Evolutionary conservation across 2,113 vertebrate species (phyloP).

Genomic region (Macquaria australasica): DNA sequence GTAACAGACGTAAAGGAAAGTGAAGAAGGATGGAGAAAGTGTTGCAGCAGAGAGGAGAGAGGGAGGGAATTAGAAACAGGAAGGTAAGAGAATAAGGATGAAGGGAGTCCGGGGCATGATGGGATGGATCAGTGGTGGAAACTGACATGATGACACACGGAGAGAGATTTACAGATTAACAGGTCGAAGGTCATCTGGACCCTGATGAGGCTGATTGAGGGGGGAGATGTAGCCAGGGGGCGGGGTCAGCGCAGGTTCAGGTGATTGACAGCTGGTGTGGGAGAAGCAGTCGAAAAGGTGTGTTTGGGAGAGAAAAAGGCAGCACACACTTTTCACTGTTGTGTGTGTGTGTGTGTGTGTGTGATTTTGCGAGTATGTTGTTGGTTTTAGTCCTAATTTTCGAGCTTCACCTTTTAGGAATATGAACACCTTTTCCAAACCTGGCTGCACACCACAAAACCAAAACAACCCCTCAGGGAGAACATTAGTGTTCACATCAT

Average conservation of each 20-base stretch:
- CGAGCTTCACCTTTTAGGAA: too few species aligned
- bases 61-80: not conserved
- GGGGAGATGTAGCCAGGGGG: not conserved
- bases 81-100: not conserved
- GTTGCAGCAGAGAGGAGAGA: not conserved
- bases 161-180: slow-evolving; percentile 37
- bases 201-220: not conserved
- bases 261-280: slow-evolving; percentile 11
- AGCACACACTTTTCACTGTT: too few species aligned
- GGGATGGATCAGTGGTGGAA: not conserved
- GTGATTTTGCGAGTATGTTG: too few species aligned
- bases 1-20: slow-evolving; percentile 11
- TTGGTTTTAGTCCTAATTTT: too few species aligned
- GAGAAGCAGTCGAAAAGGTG: not conserved
- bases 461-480: too few species aligned
- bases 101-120: not conserved
- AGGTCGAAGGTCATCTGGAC: not conserved
- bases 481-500: too few species aligned
- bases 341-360: too few species aligned
- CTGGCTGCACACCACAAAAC: too few species aligned
- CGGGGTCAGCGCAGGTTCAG: slow-evolving; percentile 20
- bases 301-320: not conserved
- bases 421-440: too few species aligned
- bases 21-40: not conserved
- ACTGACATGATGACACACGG: not conserved